Percentiles rank a stretch among this genome's conserved stretches.
Conservation (phyloP, 2,113 vertebrate species). For the Eurypyga helias region DNA sequence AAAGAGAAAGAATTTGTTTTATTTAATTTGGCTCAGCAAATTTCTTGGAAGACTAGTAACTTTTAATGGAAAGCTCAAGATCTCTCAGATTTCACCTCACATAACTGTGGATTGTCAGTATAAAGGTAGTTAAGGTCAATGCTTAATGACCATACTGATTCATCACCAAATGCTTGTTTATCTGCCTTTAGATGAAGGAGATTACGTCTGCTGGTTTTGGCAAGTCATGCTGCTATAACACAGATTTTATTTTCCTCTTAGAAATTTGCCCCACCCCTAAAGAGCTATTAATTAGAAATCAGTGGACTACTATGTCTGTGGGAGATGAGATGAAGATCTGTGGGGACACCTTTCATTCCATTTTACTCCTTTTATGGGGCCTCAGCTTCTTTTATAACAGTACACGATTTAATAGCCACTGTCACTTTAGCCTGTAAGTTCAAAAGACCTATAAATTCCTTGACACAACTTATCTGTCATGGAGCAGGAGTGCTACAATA, state of each 20-base stretch:
- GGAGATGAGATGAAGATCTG: slow-evolving; percentile 27
- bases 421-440: slow-evolving; percentile 51
- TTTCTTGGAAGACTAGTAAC: neutral
- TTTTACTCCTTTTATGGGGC: slow-evolving; percentile 45
- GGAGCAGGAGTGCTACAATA: slow-evolving; percentile 33
- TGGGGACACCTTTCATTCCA: slow-evolving; percentile 32
- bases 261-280: neutral
- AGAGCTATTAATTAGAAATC: slow-evolving; percentile 37
- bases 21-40: neutral
- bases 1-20: neutral
- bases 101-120: neutral
- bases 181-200: neutral
- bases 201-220: neutral
- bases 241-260: neutral
- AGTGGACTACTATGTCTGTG: neutral
- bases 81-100: neutral
- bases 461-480: slow-evolving; percentile 28
- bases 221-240: neutral
- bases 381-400: slow-evolving; percentile 31
- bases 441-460: slow-evolving; percentile 49
- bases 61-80: neutral
- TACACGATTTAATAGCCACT: slow-evolving; percentile 34
- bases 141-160: neutral
- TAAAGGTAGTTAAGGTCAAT: neutral
- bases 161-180: neutral